These are phyloP conservation scores for Acanthococcus lagerstroemiae DNA, from an alignment of 2,888 invertebrate genomes.

Conservation along the genomic window DNA sequence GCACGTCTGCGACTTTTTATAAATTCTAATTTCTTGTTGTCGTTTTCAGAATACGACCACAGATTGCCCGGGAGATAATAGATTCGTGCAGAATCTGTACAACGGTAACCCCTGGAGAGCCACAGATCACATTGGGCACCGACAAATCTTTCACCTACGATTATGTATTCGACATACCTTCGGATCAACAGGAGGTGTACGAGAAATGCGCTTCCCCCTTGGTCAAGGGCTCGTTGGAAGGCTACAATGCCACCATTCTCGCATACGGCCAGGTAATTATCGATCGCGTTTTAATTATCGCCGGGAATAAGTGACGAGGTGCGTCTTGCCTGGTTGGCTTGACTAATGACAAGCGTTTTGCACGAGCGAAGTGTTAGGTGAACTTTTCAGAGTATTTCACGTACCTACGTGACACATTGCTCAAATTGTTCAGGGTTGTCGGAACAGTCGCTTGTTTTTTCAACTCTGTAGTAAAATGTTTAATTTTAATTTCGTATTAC, in stretches of 20 bases:
- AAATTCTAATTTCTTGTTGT: conserved; percentile 32
- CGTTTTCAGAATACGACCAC: conserved; percentile 77
- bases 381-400: too few species aligned
- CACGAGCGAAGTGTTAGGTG: too few species aligned
- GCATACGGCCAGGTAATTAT: conserved; percentile 79
- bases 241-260: conserved; percentile 95
- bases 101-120: conserved; percentile 76
- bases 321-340: too few species aligned
- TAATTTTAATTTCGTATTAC: too few species aligned
- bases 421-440: too few species aligned
- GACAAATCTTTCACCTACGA: conserved; percentile 96
- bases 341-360: too few species aligned
- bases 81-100: conserved; percentile 93
- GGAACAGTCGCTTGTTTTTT: too few species aligned
- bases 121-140: conserved; percentile 81
- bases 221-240: conserved; percentile 85
- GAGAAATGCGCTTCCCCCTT: conserved; percentile 71
- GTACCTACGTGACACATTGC: too few species aligned
- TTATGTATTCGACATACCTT: conserved; percentile 77
- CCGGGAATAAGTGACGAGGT: too few species aligned
- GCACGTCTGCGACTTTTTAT: background rate
- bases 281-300: too few species aligned
- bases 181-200: conserved; percentile 68
- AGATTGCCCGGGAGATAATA: conserved; percentile 81
- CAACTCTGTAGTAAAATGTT: too few species aligned